phyloP scores from a whole-genome alignment of 2,888 invertebrate species.

The Incurvaria masculella region DNA sequence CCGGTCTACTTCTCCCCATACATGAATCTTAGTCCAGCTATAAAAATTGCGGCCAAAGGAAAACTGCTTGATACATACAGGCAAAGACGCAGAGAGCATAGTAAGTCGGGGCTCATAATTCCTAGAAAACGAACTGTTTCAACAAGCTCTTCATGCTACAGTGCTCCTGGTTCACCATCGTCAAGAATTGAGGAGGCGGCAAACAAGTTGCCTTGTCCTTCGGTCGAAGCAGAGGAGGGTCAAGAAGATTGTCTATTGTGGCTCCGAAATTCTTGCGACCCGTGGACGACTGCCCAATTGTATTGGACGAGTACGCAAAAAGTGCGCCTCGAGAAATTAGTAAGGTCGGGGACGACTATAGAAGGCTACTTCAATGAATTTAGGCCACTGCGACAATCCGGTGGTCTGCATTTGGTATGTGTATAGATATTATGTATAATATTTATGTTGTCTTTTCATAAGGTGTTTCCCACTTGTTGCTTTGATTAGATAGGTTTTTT shows the following conservation, averaged over 20 bases:
- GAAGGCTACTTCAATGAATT: neutral
- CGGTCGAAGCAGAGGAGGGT: neutral
- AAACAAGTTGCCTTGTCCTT: neutral
- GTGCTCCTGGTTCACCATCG: neutral
- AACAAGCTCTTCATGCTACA: neutral
- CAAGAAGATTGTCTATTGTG: neutral
- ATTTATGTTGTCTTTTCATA: no score
- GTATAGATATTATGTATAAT: neutral
- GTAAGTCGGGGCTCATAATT: neutral
- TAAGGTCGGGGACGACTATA: neutral
- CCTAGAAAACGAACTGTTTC: neutral
- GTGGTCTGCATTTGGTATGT: neutral
- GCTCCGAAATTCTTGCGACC: neutral
- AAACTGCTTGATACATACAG: neutral
- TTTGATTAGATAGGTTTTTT: no score
- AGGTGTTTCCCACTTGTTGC: no score
- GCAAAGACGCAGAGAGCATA: neutral
- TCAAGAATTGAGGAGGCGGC: neutral
- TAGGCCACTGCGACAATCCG: neutral
- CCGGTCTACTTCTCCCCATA: constrained; percentile 1
- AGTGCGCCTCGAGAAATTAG: neutral
- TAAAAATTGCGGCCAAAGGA: constrained; percentile 1
- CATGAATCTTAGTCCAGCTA: constrained; percentile 1
- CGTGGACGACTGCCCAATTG: neutral
- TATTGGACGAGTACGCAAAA: neutral